These are phyloP conservation scores for Pristionchus exspectatus DNA, from an alignment of 2,888 invertebrate genomes.

Conservation along the genomic window DNA sequence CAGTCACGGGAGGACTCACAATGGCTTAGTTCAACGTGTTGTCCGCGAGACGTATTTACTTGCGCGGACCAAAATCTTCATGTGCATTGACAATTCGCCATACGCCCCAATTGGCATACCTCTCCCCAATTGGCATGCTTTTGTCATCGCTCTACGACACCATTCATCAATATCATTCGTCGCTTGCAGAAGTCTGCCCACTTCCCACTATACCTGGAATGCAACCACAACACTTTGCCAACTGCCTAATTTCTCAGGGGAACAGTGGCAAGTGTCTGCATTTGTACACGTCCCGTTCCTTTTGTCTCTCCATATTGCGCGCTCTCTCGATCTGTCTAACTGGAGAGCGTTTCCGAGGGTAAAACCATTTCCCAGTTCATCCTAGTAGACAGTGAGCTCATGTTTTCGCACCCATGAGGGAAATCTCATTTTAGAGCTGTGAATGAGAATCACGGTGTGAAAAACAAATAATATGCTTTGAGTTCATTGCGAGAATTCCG, in stretches of 20 bases:
- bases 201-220: not conserved
- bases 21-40: no score
- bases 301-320: no score
- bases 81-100: no score
- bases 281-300: not conserved
- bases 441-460: not conserved
- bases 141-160: no score
- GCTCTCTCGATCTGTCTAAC: no score
- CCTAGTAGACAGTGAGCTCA: not conserved
- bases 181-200: not conserved
- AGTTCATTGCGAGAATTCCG: not conserved
- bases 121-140: no score
- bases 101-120: no score
- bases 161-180: no score
- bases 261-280: not conserved
- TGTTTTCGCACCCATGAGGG: not conserved
- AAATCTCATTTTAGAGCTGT: slow-evolving; percentile 13
- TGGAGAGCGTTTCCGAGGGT: no score
- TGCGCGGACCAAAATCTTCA: no score
- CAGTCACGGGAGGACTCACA: no score
- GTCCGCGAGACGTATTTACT: no score
- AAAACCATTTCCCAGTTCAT: not conserved
- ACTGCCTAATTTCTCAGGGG: not conserved
- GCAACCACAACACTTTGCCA: not conserved
- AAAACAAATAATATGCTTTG: not conserved